Base-by-base conservation (phyloP, 92 coral and sea anemone species). In the Zoanthus sociatus region DNA sequence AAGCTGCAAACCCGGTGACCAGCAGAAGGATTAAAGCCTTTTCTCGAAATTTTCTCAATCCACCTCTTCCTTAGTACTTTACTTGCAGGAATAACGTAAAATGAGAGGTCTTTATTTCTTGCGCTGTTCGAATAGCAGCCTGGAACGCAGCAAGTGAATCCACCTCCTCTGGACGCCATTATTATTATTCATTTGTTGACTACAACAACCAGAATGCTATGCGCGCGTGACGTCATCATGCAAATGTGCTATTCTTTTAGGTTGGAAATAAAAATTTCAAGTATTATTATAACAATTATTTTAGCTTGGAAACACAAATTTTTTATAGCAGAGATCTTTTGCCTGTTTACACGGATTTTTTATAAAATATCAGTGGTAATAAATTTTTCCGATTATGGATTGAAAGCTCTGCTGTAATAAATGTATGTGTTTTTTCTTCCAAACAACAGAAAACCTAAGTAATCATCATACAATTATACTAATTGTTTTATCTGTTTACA, bases 61-160 rank as follows among this genome's bases (percentile, higher is more conserved):
- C 91, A 88, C 9, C 58, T 42, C 13, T 60, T 83, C 55, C 88
- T 53, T 85, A 88, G 70, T 26, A 79, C 84, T 71, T 84, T 79
- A 47, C 81, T 87, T 53, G 77, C 87, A 71, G 94, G 94, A 61
- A 91, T 67, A 44, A 45, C 69, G 70, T 88, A 88, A 50, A 88
- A 91, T 42, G 84, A 88, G 50, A 91, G 72, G 26, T 77, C 33
- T 48, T 44, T 33, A 84, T 87, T 73, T 84, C 88, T 91, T 79
- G 84, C 78, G 51, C 83, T 84, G 72, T 88, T 91, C 15, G 54
- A 69, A 71, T 74, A 76, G 78, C 92, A 88, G 13, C 90, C 87
- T 56, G 88, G 86, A 30, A 90, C 87, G 76, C 93, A 90, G 55
- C 93, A 90, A 67, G 93, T 54, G 73, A 86, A 86, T 56, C 93